Conservation (phyloP, 2,797 vertebrate genomes). For the Hoplostethus atlanticus region DNA sequence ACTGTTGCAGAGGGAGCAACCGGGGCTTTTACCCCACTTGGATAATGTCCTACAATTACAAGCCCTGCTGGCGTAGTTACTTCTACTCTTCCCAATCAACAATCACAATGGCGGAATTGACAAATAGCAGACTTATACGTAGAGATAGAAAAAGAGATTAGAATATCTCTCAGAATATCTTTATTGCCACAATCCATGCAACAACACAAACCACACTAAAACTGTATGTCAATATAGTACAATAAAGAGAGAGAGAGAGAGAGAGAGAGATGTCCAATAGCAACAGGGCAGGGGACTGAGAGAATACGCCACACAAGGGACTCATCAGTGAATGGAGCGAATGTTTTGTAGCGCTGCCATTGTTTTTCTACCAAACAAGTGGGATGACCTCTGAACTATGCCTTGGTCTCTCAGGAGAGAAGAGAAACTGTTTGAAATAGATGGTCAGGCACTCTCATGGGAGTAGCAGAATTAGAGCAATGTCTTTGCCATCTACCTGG, state of each 20-base stretch:
- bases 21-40: conserved; percentile 50
- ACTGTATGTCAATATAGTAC: no score
- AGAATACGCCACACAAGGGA: conserved; percentile 11
- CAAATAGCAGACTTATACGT: conserved; percentile 9
- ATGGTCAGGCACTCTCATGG: conserved; percentile 38
- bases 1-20: conserved; percentile 74
- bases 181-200: conserved; percentile 22
- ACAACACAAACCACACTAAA: conserved; percentile 2
- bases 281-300: background rate
- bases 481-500: conserved; percentile 11
- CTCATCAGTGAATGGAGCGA: conserved; percentile 26
- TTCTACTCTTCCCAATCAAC: conserved; percentile 13
- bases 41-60: conserved; percentile 42
- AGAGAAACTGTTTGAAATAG: conserved; percentile 36
- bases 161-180: background rate
- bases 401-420: conserved; percentile 42
- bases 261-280: conserved; percentile 1
- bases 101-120: conserved; percentile 17
- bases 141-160: background rate
- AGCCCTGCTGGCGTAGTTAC: conserved; percentile 35
- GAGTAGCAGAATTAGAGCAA: conserved; percentile 39
- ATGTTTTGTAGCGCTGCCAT: conserved; percentile 16
- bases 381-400: conserved; percentile 55
- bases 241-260: background rate
- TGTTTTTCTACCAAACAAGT: conserved; percentile 54